phyloP scores from a whole-genome alignment of 2,888 invertebrate genomes.

The Petrophora chlorosata region DNA sequence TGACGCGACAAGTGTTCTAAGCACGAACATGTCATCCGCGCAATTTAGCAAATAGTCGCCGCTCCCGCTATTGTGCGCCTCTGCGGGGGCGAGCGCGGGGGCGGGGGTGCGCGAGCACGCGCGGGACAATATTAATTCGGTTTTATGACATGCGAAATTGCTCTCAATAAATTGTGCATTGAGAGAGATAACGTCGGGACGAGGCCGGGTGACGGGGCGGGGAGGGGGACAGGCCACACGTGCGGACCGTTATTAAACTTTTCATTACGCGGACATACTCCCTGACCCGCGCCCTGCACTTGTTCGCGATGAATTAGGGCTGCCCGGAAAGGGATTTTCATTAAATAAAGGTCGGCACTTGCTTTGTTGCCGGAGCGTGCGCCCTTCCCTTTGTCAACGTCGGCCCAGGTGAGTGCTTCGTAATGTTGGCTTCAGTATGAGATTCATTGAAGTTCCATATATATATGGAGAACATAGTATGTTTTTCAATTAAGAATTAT shows the following conservation, averaged over 20 bases:
- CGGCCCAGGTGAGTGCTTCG: slow-evolving; percentile 12
- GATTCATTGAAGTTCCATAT: neutral
- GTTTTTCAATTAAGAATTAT: no score
- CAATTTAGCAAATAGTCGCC: slow-evolving; percentile 45
- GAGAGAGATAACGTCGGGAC: slow-evolving; percentile 43
- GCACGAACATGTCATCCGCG: slow-evolving; percentile 40
- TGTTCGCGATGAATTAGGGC: slow-evolving; percentile 44
- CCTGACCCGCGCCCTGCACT: slow-evolving; percentile 53
- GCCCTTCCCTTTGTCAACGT: slow-evolving; percentile 20
- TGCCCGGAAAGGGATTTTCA: slow-evolving; percentile 36
- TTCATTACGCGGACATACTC: slow-evolving; percentile 64
- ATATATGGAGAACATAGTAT: no score
- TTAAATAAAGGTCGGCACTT: slow-evolving; percentile 42
- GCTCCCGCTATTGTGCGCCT: neutral
- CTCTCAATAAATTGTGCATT: slow-evolving; percentile 77
- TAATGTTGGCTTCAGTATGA: neutral
- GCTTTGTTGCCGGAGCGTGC: slow-evolving; percentile 34
- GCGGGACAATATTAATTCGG: slow-evolving; percentile 71
- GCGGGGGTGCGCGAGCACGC: slow-evolving; percentile 14
- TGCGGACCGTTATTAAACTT: slow-evolving; percentile 77
- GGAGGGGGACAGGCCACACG: slow-evolving; percentile 51
- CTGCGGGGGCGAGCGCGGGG: slow-evolving; percentile 4
- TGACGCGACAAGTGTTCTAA: slow-evolving; percentile 42
- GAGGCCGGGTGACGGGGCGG: slow-evolving; percentile 23
- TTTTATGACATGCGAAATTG: slow-evolving; percentile 83